A percentile compares a stretch with the other conserved stretches of the same genome.
phyloP scores from a whole-genome alignment of 2,888 invertebrate species.

The Byasa hedistus region DNA sequence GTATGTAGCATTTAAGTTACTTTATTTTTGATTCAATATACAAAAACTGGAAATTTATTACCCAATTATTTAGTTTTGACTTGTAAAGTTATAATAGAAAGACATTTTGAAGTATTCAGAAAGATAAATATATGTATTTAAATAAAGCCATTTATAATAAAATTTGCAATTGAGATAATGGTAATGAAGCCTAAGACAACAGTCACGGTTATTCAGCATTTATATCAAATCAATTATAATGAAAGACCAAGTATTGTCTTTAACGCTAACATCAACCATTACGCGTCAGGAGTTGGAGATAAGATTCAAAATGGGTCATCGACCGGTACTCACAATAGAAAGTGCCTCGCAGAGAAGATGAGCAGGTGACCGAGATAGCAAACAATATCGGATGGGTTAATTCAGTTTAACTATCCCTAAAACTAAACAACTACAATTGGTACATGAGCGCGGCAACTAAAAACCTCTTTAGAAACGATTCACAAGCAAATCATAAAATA shows the following conservation, averaged over 20 bases:
- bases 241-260: constrained; percentile 11
- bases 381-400: constrained; percentile 20
- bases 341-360: constrained; percentile 20
- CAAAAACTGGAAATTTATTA: too few relatives aligned
- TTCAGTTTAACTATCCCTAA: constrained; percentile 25
- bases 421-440: constrained; percentile 19
- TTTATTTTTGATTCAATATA: too few relatives aligned
- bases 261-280: constrained; percentile 23
- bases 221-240: background rate
- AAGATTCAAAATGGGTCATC: constrained; percentile 28
- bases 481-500: background rate
- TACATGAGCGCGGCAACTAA: constrained; percentile 9
- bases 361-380: constrained; percentile 30
- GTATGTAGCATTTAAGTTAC: too few relatives aligned
- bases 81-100: too few relatives aligned
- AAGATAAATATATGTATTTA: too few relatives aligned
- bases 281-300: constrained; percentile 25
- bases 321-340: constrained; percentile 28
- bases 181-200: background rate
- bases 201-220: background rate
- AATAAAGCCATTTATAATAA: too few relatives aligned
- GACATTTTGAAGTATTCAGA: too few relatives aligned
- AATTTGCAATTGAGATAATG: too few relatives aligned
- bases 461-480: background rate
- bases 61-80: too few relatives aligned